These are phyloP conservation scores for Tryphoninae sp. DNA, from an alignment of 2,888 invertebrate genomes.

Conservation along the genomic window DNA sequence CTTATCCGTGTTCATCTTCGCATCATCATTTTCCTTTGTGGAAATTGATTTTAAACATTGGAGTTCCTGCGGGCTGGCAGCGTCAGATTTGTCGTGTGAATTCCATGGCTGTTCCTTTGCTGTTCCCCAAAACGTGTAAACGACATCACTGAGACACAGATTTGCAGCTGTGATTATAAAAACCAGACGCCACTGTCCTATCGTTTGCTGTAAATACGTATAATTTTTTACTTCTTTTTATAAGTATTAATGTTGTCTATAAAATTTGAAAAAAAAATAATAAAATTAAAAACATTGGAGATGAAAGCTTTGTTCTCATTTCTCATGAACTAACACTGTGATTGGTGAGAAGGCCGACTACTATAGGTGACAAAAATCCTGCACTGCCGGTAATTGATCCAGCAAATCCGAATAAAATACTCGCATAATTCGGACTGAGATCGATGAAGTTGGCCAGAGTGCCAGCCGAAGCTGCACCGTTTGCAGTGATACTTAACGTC, in stretches of 20 bases:
- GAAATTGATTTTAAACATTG: conserved; percentile 33
- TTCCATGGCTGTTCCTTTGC: conserved; percentile 79
- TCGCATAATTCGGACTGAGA: conserved; percentile 85
- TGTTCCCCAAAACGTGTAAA: conserved; percentile 74
- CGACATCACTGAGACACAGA: conserved; percentile 69
- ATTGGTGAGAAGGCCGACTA: conserved; percentile 85
- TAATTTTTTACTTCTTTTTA: too few species aligned
- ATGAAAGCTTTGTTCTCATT: background rate
- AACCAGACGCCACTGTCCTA: conserved; percentile 77
- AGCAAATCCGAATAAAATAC: conserved; percentile 84
- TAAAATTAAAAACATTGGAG: background rate
- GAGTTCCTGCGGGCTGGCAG: conserved; percentile 55
- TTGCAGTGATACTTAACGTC: conserved; percentile 85
- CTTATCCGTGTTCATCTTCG: conserved; percentile 6
- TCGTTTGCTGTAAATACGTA: conserved; percentile 75
- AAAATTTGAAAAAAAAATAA: conserved; percentile 18
- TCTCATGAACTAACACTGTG: conserved; percentile 83
- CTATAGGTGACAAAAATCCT: conserved; percentile 85
- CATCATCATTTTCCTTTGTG: conserved; percentile 11
- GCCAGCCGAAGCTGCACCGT: conserved; percentile 87
- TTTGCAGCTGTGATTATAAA: conserved; percentile 76
- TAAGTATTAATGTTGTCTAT: too few species aligned
- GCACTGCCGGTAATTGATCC: conserved; percentile 84
- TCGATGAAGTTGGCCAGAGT: conserved; percentile 87
- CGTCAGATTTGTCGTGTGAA: background rate